phyloP scores from a whole-genome alignment of 2,797 vertebrate species.

The Megalops cyprinoides region DNA sequence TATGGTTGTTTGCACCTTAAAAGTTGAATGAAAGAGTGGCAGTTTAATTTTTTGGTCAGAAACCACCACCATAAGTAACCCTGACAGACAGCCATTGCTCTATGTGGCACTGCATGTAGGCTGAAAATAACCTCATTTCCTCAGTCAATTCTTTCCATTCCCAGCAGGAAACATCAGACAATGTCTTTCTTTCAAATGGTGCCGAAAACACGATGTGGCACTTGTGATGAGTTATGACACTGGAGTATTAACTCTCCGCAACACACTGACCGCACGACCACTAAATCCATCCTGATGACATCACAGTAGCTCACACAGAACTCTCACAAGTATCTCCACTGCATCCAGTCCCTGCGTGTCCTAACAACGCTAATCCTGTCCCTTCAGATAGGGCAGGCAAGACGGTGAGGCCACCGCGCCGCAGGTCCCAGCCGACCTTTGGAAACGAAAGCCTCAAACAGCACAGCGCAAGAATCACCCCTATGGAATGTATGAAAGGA shows the following conservation, averaged over 20 bases:
- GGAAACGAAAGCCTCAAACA: neutral
- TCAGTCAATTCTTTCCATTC: no score
- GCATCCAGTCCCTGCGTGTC: neutral
- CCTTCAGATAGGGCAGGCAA: neutral
- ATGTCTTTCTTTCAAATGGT: neutral
- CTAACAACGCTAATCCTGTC: neutral
- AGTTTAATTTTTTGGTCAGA: neutral
- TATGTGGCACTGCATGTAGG: no score
- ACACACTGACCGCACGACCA: neutral
- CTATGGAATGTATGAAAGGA: conserved; percentile 32
- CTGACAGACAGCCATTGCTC: no score
- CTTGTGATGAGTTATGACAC: no score
- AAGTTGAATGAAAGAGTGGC: neutral
- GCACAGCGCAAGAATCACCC: conserved; percentile 31
- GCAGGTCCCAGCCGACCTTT: neutral
- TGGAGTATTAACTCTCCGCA: neutral
- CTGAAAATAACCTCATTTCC: no score
- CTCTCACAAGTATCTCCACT: neutral
- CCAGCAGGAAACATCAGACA: no score
- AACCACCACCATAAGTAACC: neutral
- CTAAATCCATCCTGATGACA: neutral
- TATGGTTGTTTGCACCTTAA: no score
- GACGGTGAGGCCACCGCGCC: neutral
- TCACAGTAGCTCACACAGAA: neutral
- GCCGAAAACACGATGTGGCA: neutral